Base-by-base conservation (phyloP, 2,113 vertebrate species). In the Brienomyrus longianalis region DNA sequence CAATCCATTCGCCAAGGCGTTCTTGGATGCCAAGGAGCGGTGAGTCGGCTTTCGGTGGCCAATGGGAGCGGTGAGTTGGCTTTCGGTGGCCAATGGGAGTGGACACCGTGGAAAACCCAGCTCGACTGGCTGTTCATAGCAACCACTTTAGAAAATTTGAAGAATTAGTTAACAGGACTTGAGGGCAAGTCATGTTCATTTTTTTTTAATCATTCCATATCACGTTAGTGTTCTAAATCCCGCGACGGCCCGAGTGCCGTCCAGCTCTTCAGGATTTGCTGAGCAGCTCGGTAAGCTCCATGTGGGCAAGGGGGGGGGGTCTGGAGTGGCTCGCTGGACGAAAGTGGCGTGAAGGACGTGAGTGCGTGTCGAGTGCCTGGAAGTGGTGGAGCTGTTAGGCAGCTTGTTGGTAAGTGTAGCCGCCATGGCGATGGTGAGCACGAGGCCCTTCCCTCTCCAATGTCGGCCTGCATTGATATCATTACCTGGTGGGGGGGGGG, bases 1-100 rank as follows among this genome's bases (percentile, higher is more conserved):
- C 93, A 99, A 99, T 92, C 98, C 98, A 5, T 99, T 99, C 92
- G 98, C 98, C 89, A 99, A 99, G 95, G 98, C 98, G 83, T 99
- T 99, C 94, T 94, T 99, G 94, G 98, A 99, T 92, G 97, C 98
- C 0, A 99, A 99, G 92, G 98, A 99, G 93, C 97, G 98, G 98
- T 99, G 94, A 93, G 94, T 90, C 9, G 17, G 62, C 91, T 70
- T 86, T 48, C 2, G 83, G 39, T 45, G 3, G 17, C 17, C 45
- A 48, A 9, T 47, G 39, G 45, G 39, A 84, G 19, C 21, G 3
- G 35, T 3, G 52, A 54, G 52, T 54, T 9, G n/a, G 62, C 91
- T 70, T 86, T 48, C 7, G 43, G 17, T 43, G 1, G 6, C 52
- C 52, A 54, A 52, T 52, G 51, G 51, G 51, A 52, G 51, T 0